A percentile compares a stretch with the other conserved stretches of the same genome.
These are phyloP conservation scores for Bombus affinis DNA, from an alignment of 1,140 invertebrate genomes.

Conservation along the genomic window DNA sequence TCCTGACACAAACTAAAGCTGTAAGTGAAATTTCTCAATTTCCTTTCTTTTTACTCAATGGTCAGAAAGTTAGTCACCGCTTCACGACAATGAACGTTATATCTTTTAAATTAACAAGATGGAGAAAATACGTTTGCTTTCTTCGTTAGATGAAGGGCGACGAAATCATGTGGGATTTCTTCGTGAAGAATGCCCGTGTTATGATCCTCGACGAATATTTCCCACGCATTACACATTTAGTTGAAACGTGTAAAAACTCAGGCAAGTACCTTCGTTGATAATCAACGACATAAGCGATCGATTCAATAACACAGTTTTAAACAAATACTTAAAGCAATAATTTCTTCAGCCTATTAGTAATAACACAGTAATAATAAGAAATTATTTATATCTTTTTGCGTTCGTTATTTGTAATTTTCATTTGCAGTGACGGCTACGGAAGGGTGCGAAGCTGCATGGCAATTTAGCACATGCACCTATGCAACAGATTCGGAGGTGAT, in stretches of 20 bases:
- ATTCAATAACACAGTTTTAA: neutral
- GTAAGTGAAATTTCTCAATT: constrained; percentile 44
- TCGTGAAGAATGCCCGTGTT: neutral
- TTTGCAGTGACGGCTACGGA: constrained; percentile 52
- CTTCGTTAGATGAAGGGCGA: constrained; percentile 50
- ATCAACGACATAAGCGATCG: neutral
- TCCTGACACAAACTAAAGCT: constrained; percentile 59
- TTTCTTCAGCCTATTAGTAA: neutral
- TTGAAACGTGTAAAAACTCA: neutral
- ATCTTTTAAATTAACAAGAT: neutral
- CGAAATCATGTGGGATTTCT: constrained; percentile 7
- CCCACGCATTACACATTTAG: neutral
- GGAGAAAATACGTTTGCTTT: neutral
- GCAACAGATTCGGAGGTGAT: constrained; percentile 53
- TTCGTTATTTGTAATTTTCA: neutral
- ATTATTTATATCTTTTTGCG: neutral
- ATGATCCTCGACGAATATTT: constrained; percentile 5
- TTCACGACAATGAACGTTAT: no score
- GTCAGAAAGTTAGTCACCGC: no score
- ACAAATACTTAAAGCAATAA: neutral
- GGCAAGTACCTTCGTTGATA: neutral
- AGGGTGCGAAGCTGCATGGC: constrained; percentile 59
- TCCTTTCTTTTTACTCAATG: no score
- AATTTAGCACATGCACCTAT: constrained; percentile 49
- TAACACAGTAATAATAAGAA: neutral